phyloP scores from a whole-genome alignment of 2,888 invertebrate species.

The Agonopterix arenella region DNA sequence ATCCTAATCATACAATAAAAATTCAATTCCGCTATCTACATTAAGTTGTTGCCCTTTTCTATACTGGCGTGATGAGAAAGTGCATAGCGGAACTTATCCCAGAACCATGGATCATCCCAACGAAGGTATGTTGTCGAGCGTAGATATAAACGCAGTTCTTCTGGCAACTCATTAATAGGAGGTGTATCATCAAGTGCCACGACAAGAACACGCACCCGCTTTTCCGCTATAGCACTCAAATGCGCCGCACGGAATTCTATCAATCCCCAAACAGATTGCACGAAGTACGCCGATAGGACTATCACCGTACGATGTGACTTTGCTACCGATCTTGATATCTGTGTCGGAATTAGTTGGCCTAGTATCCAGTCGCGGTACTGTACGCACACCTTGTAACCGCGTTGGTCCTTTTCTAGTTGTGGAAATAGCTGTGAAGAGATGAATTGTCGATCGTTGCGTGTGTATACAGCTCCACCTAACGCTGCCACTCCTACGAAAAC shows the following conservation, averaged over 20 bases:
- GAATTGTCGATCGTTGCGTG: slow-evolving; percentile 45
- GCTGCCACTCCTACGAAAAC: slow-evolving; percentile 7
- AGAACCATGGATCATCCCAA: no score
- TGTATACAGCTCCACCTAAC: slow-evolving; percentile 3
- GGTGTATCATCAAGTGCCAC: slow-evolving; percentile 76
- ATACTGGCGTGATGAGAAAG: no score
- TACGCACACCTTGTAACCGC: slow-evolving; percentile 77
- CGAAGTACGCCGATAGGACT: slow-evolving; percentile 23
- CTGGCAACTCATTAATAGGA: no score
- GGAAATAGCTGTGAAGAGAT: slow-evolving; percentile 81
- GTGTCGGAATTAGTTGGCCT: slow-evolving; percentile 83
- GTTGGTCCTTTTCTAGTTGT: slow-evolving; percentile 76
- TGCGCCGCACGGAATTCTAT: slow-evolving; percentile 80
- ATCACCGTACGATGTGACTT: slow-evolving; percentile 67
- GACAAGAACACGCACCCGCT: slow-evolving; percentile 82
- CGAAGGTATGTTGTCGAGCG: no score
- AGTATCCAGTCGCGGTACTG: slow-evolving; percentile 85
- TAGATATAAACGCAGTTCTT: no score
- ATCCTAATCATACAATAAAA: no score
- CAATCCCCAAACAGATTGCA: slow-evolving; percentile 76
- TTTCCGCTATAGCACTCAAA: slow-evolving; percentile 63
- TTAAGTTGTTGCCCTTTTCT: no score
- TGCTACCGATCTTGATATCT: slow-evolving; percentile 83
- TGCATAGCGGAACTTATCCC: no score
- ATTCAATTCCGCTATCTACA: no score